phyloP scores from a whole-genome alignment of 2,113 vertebrate genomes.

The Pygoscelis adeliae region DNA sequence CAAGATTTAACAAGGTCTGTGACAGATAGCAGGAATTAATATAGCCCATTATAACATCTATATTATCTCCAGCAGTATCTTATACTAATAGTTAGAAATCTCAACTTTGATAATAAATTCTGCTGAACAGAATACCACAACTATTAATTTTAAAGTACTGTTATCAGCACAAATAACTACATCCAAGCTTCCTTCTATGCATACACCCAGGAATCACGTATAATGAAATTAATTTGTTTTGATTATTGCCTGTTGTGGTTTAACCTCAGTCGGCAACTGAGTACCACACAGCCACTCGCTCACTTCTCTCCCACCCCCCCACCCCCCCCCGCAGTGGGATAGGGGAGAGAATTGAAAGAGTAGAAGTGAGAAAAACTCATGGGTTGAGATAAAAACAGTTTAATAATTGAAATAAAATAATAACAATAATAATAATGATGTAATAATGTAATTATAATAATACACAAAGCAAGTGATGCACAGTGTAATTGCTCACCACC shows the following conservation, averaged over 20 bases:
- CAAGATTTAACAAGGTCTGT: neutral
- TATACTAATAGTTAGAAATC: neutral
- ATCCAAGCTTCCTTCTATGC: neutral
- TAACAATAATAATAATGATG: too few species aligned
- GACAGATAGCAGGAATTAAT: neutral
- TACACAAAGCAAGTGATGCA: too few species aligned
- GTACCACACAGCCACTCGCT: too few species aligned
- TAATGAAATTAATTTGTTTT: conserved; percentile 19
- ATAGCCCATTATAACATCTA: neutral
- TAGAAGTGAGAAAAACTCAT: too few species aligned
- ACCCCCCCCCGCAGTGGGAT: too few species aligned
- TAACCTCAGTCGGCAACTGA: too few species aligned
- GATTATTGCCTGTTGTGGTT: neutral
- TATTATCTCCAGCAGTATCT: neutral
- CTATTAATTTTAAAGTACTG: neutral
- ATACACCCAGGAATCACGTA: neutral
- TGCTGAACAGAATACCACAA: neutral
- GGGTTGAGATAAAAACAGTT: too few species aligned
- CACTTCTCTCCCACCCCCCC: too few species aligned
- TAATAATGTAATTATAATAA: too few species aligned
- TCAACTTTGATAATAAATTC: neutral
- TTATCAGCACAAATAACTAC: neutral
- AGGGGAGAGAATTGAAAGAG: too few species aligned
- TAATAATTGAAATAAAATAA: too few species aligned
- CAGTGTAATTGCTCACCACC: too few species aligned